Base-by-base conservation (phyloP, 2,888 invertebrate genomes). In the Dryomyza anilis region DNA sequence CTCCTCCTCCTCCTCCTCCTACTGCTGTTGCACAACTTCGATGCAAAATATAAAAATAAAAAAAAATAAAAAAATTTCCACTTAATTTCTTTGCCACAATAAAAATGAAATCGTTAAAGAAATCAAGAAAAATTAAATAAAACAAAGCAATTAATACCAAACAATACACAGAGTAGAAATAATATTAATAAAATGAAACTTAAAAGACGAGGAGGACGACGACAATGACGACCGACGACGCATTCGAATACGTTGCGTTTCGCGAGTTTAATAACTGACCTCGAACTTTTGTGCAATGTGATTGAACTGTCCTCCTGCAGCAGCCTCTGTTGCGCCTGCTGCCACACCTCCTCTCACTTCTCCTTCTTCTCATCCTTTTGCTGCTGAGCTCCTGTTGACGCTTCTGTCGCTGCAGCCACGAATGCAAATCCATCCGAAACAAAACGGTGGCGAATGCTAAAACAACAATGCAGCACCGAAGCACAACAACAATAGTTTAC, bases 211-310 rank as follows among this genome's bases (percentile, higher is more conserved):
- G n/a, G n/a, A n/a, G n/a, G n/a, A n/a, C n/a, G n/a, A n/a, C n/a
- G n/a, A n/a, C n/a, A n/a, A 43, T n/a, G 16, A 43, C 16, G n/a
- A n/a, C n/a, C n/a, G n/a, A n/a, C n/a, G n/a, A n/a, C n/a, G n/a
- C n/a, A n/a, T n/a, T n/a, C n/a, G n/a, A n/a, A n/a, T n/a, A n/a
- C n/a, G n/a, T n/a, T n/a, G n/a, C n/a, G n/a, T n/a, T n/a, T n/a
- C n/a, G 33, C 25, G 45, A 46, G 63, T 64, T 59, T 53, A 59
- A 59, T 64, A 64, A 59, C 64, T 64, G 64, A 64, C 64, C 64
- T 64, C 64, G 64, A 64, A 59, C 64, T 64, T 59, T 64, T 64
- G 46, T 64, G 45, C 59, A 59, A 59, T 64, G 64, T 64, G 64
- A 59, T 64, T 64, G 64, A 64, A 64, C 64, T 59, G 57, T 64